These are phyloP conservation scores for Noctuana brunneofusca DNA, from an alignment of 2,888 invertebrate genomes.

Conservation along the genomic window DNA sequence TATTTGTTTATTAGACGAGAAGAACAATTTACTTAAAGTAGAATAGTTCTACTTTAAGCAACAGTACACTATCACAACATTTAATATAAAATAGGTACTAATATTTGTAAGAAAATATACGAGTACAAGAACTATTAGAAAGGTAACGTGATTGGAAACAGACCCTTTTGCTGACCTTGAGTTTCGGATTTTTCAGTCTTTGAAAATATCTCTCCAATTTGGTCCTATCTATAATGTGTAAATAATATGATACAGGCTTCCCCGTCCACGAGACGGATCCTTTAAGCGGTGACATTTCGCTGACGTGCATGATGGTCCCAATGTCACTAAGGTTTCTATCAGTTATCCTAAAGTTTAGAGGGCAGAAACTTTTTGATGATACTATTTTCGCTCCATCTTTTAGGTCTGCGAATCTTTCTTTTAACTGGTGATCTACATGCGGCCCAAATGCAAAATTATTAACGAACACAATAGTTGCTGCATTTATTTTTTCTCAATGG, in stretches of 20 bases:
- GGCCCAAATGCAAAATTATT: constrained; percentile 99
- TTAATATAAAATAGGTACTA: background rate
- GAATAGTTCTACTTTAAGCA: background rate
- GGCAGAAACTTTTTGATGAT: constrained; percentile 99
- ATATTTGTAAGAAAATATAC: constrained; percentile 13
- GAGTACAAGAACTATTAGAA: constrained; percentile 34
- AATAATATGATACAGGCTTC: constrained; percentile 98
- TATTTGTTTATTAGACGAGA: background rate
- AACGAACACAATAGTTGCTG: constrained; percentile 97
- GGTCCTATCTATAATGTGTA: constrained; percentile 98
- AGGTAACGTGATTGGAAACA: constrained; percentile 70
- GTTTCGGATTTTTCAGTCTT: constrained; percentile 94
- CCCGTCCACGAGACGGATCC: constrained; percentile 99
- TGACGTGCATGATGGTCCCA: constrained; percentile 99
- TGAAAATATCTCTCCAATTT: constrained; percentile 98
- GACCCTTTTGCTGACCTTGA: constrained; percentile 85
- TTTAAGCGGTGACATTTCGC: constrained; percentile 96
- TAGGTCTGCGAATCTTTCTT: constrained; percentile 97
- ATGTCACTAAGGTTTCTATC: constrained; percentile 99
- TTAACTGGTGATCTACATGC: constrained; percentile 97
- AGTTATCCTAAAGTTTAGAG: constrained; percentile 98
- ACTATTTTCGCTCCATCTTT: constrained; percentile 98
- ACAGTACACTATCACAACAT: background rate
- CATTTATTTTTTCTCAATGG: no score
- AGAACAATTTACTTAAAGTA: background rate